Percentiles rank a stretch among this genome's conserved stretches.
Evolutionary conservation across 2,888 invertebrate species (phyloP).

Genomic region (Noctua pronuba): DNA sequence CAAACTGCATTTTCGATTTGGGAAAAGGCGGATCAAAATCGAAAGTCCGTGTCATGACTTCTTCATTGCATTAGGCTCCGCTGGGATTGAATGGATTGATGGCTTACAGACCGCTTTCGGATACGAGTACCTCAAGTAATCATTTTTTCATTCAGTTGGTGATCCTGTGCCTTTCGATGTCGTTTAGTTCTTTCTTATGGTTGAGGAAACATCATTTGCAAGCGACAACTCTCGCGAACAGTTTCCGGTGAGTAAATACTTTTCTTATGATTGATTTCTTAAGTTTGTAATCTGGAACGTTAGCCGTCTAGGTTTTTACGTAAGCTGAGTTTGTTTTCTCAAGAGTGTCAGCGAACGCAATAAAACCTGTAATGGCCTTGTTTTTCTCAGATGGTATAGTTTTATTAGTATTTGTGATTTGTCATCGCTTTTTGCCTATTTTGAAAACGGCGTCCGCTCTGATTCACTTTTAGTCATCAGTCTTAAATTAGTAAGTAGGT

Average conservation of each 20-base stretch:
- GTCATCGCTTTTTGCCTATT: slow-evolving; percentile 35
- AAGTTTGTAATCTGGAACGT: slow-evolving; percentile 49
- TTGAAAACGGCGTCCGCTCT: slow-evolving; percentile 43
- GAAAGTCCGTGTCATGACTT: slow-evolving; percentile 26
- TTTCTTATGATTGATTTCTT: slow-evolving; percentile 56
- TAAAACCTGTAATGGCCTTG: slow-evolving; percentile 41
- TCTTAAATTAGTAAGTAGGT: slow-evolving; percentile 40
- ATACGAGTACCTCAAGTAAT: neutral
- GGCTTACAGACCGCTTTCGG: neutral
- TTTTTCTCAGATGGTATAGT: slow-evolving; percentile 41
- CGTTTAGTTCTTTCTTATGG: neutral
- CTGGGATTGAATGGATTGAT: neutral
- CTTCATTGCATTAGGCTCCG: neutral
- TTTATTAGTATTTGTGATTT: slow-evolving; percentile 36
- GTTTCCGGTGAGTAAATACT: slow-evolving; percentile 35
- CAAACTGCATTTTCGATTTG: slow-evolving; percentile 53
- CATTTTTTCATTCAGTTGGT: neutral
- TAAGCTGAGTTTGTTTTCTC: slow-evolving; percentile 38
- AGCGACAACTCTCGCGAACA: neutral
- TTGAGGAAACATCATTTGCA: slow-evolving; percentile 18
- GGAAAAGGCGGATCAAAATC: slow-evolving; percentile 60
- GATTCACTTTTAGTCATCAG: slow-evolving; percentile 47
- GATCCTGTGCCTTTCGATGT: neutral
- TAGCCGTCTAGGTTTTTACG: slow-evolving; percentile 44
- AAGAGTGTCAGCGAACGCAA: slow-evolving; percentile 30